These are phyloP conservation scores for Meriones unguiculatus DNA, from an alignment of 2,113 vertebrate genomes.

Conservation along the genomic window DNA sequence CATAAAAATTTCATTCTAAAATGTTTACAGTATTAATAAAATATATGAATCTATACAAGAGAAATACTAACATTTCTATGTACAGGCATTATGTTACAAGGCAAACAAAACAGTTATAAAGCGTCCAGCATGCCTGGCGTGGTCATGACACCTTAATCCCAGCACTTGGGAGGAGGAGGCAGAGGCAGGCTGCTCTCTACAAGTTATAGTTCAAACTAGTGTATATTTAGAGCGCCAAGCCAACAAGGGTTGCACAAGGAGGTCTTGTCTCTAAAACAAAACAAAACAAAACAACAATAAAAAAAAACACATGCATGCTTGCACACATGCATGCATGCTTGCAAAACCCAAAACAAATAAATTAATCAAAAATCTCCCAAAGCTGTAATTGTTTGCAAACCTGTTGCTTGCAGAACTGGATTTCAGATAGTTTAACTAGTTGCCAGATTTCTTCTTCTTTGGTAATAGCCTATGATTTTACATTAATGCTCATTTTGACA, in stretches of 20 bases:
- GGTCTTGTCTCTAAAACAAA: not conserved
- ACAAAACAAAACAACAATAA: not conserved
- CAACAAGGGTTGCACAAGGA: not conserved
- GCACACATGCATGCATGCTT: not conserved
- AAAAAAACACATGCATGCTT: not conserved
- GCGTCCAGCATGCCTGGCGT: not conserved
- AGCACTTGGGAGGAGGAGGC: not conserved
- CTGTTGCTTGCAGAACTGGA: not conserved
- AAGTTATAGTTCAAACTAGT: too few species aligned
- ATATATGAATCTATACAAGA: not conserved
- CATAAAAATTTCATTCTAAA: not conserved
- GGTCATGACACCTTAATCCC: not conserved
- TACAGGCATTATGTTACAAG: not conserved
- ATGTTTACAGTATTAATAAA: not conserved
- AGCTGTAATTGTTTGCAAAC: conserved; percentile 16
- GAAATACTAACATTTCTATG: not conserved
- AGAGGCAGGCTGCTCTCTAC: not conserved
- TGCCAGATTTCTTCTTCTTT: not conserved
- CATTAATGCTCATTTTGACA: conserved; percentile 31
- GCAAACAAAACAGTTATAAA: not conserved
- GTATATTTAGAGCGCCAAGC: not conserved
- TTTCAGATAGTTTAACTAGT: not conserved
- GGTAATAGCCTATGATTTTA: not conserved
- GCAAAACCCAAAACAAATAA: not conserved
- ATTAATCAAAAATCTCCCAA: not conserved